phyloP scores from a whole-genome alignment of 2,888 invertebrate genomes.

The Synanthedon andrenaeformis region DNA sequence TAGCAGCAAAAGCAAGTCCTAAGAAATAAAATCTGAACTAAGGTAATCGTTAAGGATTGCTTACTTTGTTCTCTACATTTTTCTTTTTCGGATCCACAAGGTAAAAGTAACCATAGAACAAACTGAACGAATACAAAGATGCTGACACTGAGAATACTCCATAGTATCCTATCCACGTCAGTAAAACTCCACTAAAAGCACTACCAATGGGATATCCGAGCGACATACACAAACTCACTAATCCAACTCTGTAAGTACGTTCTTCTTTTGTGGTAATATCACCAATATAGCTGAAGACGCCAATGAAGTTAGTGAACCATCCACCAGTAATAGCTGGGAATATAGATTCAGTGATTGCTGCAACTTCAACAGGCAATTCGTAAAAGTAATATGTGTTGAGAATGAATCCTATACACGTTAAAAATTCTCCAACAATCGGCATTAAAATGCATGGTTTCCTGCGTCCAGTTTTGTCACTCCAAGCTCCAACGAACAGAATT shows the following conservation, averaged over 20 bases:
- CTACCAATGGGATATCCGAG: constrained; percentile 89
- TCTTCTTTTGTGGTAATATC: constrained; percentile 86
- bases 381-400: constrained; percentile 83
- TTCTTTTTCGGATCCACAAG: constrained; percentile 73
- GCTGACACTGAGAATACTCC: constrained; percentile 83
- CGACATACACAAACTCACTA: constrained; percentile 88
- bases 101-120: constrained; percentile 77
- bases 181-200: constrained; percentile 83
- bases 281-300: constrained; percentile 88
- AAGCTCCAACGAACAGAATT: constrained; percentile 85
- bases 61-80: constrained; percentile 27
- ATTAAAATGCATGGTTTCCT: constrained; percentile 84
- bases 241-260: constrained; percentile 85
- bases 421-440: constrained; percentile 83
- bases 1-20: too few species aligned
- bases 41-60: constrained; percentile 4
- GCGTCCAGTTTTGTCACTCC: constrained; percentile 78
- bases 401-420: constrained; percentile 81
- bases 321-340: constrained; percentile 87
- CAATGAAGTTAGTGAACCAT: constrained; percentile 90
- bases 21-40: too few species aligned
- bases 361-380: constrained; percentile 82
- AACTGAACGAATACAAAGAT: constrained; percentile 77
- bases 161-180: constrained; percentile 80
- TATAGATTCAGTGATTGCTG: constrained; percentile 81